phyloP scores from a whole-genome alignment of 2,113 vertebrate genomes.

The Mustela lutreola region DNA sequence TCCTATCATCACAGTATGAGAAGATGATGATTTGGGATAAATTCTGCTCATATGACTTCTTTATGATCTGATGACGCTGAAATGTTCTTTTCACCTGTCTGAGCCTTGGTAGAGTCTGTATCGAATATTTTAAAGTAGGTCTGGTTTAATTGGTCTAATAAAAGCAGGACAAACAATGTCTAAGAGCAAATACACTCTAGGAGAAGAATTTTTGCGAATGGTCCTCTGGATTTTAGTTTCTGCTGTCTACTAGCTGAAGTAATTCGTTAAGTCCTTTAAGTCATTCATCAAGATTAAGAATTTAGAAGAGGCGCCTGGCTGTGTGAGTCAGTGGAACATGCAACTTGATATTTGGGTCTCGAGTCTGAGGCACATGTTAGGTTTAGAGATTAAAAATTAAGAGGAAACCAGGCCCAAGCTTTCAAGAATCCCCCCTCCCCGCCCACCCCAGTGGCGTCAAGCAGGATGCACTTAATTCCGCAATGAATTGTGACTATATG shows the following conservation, averaged over 20 bases:
- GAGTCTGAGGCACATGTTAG: not conserved
- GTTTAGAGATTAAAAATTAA: not conserved
- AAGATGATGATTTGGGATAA: not conserved
- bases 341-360: not conserved
- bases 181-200: not conserved
- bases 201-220: not conserved
- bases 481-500: not conserved
- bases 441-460: not conserved
- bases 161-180: not conserved
- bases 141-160: not conserved
- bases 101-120: not conserved
- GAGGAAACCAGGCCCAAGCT: not conserved
- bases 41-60: not conserved
- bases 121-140: not conserved
- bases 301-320: not conserved
- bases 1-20: not conserved
- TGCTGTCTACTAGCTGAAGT: not conserved
- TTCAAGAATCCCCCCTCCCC: not conserved
- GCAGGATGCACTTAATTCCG: not conserved
- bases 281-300: not conserved
- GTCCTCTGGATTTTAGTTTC: not conserved
- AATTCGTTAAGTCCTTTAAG: not conserved
- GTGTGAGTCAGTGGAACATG: not conserved
- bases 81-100: not conserved
- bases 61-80: not conserved